Evolutionary conservation across 2,113 vertebrate genomes (phyloP).

Genomic region (Aix galericulata): DNA sequence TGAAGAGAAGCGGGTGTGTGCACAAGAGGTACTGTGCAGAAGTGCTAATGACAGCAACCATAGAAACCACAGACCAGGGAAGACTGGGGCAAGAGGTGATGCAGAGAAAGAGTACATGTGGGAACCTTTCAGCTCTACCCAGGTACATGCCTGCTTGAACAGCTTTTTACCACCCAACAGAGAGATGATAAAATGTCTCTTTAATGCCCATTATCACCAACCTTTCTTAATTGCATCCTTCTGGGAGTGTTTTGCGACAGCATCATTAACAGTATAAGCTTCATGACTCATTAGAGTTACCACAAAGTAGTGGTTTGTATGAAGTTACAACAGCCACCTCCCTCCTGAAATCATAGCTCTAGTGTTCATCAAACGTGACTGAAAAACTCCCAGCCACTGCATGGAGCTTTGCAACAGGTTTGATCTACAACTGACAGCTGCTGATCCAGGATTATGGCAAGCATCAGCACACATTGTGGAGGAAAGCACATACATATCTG

Average conservation of each 20-base stretch:
- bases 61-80: not conserved
- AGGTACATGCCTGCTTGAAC: not conserved
- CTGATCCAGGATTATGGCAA: not conserved
- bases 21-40: not conserved
- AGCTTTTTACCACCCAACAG: not conserved
- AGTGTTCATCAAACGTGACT: not conserved
- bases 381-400: not conserved
- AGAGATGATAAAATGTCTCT: not conserved
- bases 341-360: not conserved
- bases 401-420: not conserved
- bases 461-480: not conserved
- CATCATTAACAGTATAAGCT: not conserved
- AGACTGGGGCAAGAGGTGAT: not conserved
- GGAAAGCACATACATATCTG: accelerated
- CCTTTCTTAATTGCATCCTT: not conserved
- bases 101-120: not conserved
- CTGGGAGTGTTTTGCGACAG: not conserved
- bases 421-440: not conserved
- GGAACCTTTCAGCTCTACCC: not conserved
- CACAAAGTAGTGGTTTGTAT: not conserved
- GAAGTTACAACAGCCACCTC: not conserved
- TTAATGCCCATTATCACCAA: not conserved
- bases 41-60: accelerated
- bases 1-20: not conserved
- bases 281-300: not conserved